Percentiles rank a stretch among this genome's conserved stretches.
Evolutionary conservation across 2,888 invertebrate genomes (phyloP).

Genomic region (Phania funesta): DNA sequence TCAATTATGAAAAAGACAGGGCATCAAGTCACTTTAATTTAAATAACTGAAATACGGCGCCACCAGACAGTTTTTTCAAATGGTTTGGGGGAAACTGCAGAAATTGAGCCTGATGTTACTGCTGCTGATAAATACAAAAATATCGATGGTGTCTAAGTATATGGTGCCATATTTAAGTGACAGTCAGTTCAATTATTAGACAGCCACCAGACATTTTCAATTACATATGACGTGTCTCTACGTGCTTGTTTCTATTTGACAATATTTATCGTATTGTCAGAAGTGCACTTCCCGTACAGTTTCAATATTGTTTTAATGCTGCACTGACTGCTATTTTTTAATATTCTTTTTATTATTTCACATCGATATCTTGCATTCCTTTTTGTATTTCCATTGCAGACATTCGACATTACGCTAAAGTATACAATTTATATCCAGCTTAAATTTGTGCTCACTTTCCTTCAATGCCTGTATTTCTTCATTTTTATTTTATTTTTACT

Average conservation of each 20-base stretch:
- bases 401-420: neutral
- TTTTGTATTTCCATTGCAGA: constrained; percentile 4
- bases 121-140: neutral
- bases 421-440: constrained; percentile 22
- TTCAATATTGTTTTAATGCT: neutral
- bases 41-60: neutral
- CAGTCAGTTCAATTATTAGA: constrained; percentile 70
- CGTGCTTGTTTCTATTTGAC: constrained; percentile 19
- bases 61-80: too few species aligned
- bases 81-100: too few species aligned
- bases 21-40: neutral
- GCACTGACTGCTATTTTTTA: neutral
- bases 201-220: constrained; percentile 79
- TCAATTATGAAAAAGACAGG: neutral
- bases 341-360: neutral
- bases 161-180: constrained; percentile 23
- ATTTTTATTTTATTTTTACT: neutral
- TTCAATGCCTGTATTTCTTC: neutral
- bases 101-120: neutral
- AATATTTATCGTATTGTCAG: neutral
- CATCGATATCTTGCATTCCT: constrained; percentile 35
- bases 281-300: neutral
- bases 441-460: constrained; percentile 36
- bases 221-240: constrained; percentile 71
- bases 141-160: neutral